phyloP scores from a whole-genome alignment of 2,113 vertebrate species.

The Oostethus manadensis region DNA sequence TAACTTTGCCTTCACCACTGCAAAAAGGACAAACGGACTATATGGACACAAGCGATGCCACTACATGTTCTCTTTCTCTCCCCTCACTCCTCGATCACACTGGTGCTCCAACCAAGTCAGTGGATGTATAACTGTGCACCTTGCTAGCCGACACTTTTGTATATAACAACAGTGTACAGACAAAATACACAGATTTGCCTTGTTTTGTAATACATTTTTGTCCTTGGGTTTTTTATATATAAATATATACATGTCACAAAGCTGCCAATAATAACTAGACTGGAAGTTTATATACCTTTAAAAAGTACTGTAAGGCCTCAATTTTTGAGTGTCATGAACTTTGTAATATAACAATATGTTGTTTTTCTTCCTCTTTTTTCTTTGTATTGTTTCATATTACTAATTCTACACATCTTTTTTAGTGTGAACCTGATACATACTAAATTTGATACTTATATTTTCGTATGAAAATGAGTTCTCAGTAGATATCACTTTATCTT shows the following conservation, averaged over 20 bases:
- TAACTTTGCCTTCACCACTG: slow-evolving; percentile 67
- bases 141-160: slow-evolving; percentile 86
- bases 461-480: slow-evolving; percentile 99
- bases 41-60: slow-evolving; percentile 53
- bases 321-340: slow-evolving; percentile 90
- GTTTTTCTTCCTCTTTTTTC: slow-evolving; percentile 73
- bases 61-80: slow-evolving; percentile 55
- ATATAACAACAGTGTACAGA: slow-evolving; percentile 85
- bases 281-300: slow-evolving; percentile 94
- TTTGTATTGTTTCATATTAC: slow-evolving; percentile 87
- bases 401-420: slow-evolving; percentile 99
- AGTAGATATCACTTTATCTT: slow-evolving; percentile 99
- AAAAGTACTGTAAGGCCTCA: slow-evolving; percentile 98
- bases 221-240: slow-evolving; percentile 68
- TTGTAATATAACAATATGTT: slow-evolving; percentile 95
- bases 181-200: slow-evolving; percentile 82
- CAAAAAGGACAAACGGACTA: slow-evolving; percentile 56
- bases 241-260: slow-evolving; percentile 76
- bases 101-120: slow-evolving; percentile 87
- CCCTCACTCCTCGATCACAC: slow-evolving; percentile 74
- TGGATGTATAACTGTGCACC: slow-evolving; percentile 85
- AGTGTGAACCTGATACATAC: slow-evolving; percentile 99
- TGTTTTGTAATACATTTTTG: slow-evolving; percentile 84
- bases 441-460: slow-evolving; percentile 99
- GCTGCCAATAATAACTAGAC: slow-evolving; percentile 91